Conservation (phyloP, 2,113 vertebrate genomes). For the Fulica atra region DNA sequence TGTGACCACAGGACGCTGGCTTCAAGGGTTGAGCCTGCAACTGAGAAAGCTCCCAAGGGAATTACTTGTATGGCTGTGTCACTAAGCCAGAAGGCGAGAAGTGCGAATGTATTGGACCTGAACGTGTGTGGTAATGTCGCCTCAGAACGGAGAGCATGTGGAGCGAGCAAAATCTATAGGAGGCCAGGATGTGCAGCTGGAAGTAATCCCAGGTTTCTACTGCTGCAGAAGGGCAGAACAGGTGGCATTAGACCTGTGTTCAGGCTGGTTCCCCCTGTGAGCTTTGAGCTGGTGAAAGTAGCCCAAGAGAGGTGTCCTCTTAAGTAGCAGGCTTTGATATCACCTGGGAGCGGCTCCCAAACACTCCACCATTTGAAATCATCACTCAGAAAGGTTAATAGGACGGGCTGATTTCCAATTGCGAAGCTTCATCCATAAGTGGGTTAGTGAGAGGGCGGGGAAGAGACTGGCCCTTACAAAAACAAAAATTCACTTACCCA, state of each 20-base stretch:
- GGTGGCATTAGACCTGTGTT: not conserved
- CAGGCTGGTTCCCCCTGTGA: not conserved
- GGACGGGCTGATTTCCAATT: conserved; percentile 22
- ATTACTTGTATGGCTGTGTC: not conserved
- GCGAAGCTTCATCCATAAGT: conserved; percentile 39
- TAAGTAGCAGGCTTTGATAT: not conserved
- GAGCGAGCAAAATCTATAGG: not conserved
- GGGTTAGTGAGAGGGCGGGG: conserved; percentile 35
- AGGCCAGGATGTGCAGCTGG: not conserved
- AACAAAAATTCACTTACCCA: conserved; percentile 31
- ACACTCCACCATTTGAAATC: not conserved
- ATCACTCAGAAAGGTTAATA: conserved; percentile 2
- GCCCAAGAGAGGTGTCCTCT: not conserved
- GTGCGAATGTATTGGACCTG: not conserved
- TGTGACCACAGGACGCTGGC: not conserved
- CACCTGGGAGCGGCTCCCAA: not conserved
- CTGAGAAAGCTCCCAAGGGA: not conserved
- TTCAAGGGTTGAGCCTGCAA: not conserved
- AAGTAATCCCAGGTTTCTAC: not conserved
- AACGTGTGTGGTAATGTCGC: fast-evolving
- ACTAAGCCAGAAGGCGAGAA: not conserved
- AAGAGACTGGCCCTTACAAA: not conserved
- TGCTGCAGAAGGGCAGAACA: not conserved
- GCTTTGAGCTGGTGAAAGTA: not conserved
- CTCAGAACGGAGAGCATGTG: not conserved